phyloP scores from a whole-genome alignment of 2,888 invertebrate species.

The Sphaerophoria taeniata region DNA sequence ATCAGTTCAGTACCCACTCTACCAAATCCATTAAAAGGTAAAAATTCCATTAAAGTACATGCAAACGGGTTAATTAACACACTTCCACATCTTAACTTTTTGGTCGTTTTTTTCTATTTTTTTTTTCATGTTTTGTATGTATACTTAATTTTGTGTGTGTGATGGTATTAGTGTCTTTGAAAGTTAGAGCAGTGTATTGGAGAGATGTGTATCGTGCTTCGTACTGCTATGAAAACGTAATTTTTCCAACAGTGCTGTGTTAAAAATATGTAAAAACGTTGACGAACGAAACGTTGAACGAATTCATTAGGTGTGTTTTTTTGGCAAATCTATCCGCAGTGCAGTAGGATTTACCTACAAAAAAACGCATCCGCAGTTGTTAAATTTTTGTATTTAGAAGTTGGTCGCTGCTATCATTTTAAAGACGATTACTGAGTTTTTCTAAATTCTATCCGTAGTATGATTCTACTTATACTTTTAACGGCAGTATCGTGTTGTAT shows the following conservation, averaged over 20 bases:
- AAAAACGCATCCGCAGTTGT: no score
- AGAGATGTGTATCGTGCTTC: conserved; percentile 14
- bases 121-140: background rate
- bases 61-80: conserved; percentile 75
- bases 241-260: conserved; percentile 19
- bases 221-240: conserved; percentile 16
- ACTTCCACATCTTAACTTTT: conserved; percentile 64
- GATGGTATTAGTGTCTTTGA: conserved; percentile 15
- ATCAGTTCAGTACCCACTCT: conserved; percentile 41
- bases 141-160: conserved; percentile 31
- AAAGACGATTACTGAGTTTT: no score
- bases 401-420: no score
- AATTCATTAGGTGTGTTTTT: no score
- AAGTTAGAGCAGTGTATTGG: background rate
- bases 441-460: no score
- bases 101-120: conserved; percentile 24
- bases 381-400: no score
- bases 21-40: conserved; percentile 67
- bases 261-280: background rate
- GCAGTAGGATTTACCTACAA: no score
- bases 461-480: no score
- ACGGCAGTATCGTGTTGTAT: no score
- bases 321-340: no score
- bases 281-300: no score
- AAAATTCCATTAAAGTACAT: conserved; percentile 71